Evolutionary conservation across 2,888 invertebrate genomes (phyloP), one percentile per base, ranked within the genome.

Genomic region (Apantesis nais): DNA sequence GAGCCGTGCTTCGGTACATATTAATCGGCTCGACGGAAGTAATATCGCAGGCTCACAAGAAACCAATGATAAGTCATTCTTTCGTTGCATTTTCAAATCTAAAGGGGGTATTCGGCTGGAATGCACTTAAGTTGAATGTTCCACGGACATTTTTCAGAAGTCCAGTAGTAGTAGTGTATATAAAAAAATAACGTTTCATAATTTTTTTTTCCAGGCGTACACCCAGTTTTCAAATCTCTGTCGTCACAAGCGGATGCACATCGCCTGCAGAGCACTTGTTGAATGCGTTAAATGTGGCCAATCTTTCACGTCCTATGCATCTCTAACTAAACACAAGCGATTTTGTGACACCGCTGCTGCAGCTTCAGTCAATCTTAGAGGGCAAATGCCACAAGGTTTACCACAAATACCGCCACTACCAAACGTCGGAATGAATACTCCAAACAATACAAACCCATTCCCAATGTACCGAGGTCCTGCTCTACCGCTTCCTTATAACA

Each of bases 211-310:
- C 37, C 96, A 97, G 97, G 97, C 99, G 16, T 99, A 99, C 95
- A 99, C 99, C 5, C 99, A 99, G 95, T 99, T 99, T 93, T 99
- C 99, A 58, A 99, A 99, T 92, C 96, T 99, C 87, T 99, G 99
- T 90, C 97, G 99, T n/a, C 99, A 99, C 95, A 99, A 99, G 89
- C 98, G 99, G 72, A 99, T 99, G 99, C 99, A 99, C 96, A 97
- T 98, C 69, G 98, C 98, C 89, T 99, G 99, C 91, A 97, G 99
- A 85, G 97, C 97, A 93, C 97, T 98, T 88, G 98, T 98, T 87
- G 99, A 98, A 95, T 99, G 99, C 94, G 97, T 96, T 85, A 99
- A 99, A 96, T 99, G 99, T 89, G 97, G 97, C 39, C 98, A 99
- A 88, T 97, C 98, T 48, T 99, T 99, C 93, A 97, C 97, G 72